phyloP scores from a whole-genome alignment of 2,797 vertebrate species.

The Furcifer pardalis region DNA sequence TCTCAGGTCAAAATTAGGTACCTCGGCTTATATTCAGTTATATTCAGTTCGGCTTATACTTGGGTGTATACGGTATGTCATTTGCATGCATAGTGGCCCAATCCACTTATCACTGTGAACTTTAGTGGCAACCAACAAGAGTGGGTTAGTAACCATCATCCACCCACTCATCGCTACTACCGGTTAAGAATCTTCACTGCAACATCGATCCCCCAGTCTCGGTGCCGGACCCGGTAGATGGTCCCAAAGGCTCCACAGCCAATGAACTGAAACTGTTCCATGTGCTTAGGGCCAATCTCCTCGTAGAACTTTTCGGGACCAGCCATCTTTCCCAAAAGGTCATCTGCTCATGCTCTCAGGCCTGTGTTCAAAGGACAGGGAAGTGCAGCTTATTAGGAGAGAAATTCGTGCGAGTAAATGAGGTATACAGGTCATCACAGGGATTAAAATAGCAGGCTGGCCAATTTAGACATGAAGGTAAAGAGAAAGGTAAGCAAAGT shows the following conservation, averaged over 20 bases:
- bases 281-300: background rate
- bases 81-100: background rate
- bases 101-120: background rate
- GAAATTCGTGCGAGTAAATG: background rate
- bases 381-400: background rate
- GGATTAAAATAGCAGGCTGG: no score
- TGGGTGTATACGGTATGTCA: background rate
- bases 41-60: no score
- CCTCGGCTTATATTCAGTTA: no score
- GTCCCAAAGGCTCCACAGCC: background rate
- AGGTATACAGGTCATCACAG: background rate
- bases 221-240: slow-evolving; percentile 19
- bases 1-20: no score
- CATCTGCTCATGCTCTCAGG: background rate
- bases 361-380: background rate
- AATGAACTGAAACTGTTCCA: background rate
- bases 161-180: background rate
- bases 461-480: background rate
- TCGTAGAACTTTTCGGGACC: slow-evolving; percentile 35
- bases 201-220: slow-evolving; percentile 22
- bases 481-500: background rate
- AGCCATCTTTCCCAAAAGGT: slow-evolving; percentile 5
- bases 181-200: slow-evolving; percentile 29
- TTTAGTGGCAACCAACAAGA: background rate
- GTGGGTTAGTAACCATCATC: no score